Conservation (phyloP, 2,113 vertebrate species). For the Thunnus maccoyii region DNA sequence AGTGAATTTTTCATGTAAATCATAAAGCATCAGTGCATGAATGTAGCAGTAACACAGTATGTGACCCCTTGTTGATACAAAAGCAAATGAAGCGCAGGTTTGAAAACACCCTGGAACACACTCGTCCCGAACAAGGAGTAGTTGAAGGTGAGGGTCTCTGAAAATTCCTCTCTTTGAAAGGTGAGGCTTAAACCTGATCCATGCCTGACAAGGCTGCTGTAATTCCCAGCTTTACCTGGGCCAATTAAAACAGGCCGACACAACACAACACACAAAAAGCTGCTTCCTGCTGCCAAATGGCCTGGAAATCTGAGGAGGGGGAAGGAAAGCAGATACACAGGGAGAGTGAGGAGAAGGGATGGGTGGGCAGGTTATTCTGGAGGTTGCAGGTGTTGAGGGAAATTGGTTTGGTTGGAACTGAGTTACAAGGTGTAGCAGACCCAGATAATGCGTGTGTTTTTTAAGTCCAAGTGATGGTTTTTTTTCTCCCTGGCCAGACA, state of each 20-base stretch:
- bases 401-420: slow-evolving; percentile 1
- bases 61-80: neutral
- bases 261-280: slow-evolving; percentile 44
- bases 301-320: slow-evolving; percentile 73
- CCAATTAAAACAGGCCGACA: slow-evolving; percentile 74
- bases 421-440: slow-evolving; percentile 19
- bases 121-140: slow-evolving; percentile 33
- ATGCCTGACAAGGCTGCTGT: slow-evolving; percentile 72
- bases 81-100: slow-evolving; percentile 1
- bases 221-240: slow-evolving; percentile 80
- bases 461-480: neutral
- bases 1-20: neutral
- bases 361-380: slow-evolving; percentile 25
- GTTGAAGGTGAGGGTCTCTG: slow-evolving; percentile 69
- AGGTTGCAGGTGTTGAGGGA: slow-evolving; percentile 45
- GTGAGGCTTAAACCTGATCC: slow-evolving; percentile 81
- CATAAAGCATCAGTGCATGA: neutral
- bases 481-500: neutral
- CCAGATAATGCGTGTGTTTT: neutral
- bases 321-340: slow-evolving; percentile 13
- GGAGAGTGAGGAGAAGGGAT: slow-evolving; percentile 22
- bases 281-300: slow-evolving; percentile 74
- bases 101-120: slow-evolving; percentile 2
- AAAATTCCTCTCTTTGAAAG: slow-evolving; percentile 78
- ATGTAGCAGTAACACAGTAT: neutral